These are phyloP conservation scores for Oreochromis niloticus DNA, from an alignment of 2,113 vertebrate species.

Conservation along the genomic window DNA sequence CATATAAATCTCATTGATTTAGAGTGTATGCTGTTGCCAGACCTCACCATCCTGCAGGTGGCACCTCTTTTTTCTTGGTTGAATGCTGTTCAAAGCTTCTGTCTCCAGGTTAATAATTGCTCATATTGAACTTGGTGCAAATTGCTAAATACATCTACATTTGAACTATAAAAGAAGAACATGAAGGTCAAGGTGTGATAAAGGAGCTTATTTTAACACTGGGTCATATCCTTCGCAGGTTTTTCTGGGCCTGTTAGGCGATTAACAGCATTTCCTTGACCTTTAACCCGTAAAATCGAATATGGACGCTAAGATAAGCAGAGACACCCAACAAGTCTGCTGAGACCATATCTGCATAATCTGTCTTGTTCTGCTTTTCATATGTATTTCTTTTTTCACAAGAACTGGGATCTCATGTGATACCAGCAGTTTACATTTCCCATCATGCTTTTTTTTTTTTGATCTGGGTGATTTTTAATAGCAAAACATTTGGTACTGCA, in stretches of 20 bases:
- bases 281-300: conserved; percentile 1
- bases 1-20: neutral
- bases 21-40: neutral
- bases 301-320: neutral
- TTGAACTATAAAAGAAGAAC: neutral
- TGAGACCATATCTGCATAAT: neutral
- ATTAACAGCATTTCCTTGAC: neutral
- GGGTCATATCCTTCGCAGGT: neutral
- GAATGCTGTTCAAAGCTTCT: neutral
- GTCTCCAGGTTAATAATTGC: neutral
- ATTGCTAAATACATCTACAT: neutral
- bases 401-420: neutral
- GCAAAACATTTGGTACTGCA: neutral
- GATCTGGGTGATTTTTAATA: neutral
- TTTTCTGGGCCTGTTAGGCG: neutral
- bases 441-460: neutral
- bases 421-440: neutral
- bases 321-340: neutral
- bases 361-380: neutral
- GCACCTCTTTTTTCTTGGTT: neutral
- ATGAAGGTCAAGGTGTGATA: neutral
- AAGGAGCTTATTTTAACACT: neutral
- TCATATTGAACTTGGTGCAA: neutral
- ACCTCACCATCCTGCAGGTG: neutral
- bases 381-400: neutral